Evolutionary conservation across 2,888 invertebrate species (phyloP), one percentile per base, ranked within the genome.

Genomic region (Bimastos eiseni): DNA sequence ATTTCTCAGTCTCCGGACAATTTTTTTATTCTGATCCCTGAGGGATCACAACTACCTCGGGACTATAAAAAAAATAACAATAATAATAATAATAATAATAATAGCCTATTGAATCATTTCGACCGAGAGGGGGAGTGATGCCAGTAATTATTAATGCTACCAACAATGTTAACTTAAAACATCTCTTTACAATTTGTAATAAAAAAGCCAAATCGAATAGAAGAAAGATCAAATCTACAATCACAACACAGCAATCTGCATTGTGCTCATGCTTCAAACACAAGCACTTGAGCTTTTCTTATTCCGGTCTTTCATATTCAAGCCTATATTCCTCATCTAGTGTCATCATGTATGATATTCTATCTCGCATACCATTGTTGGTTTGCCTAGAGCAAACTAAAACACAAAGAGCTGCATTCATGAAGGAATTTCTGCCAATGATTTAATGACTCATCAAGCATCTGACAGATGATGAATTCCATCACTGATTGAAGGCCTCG

Each of bases 301-400:
- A n/a, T 70, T 70, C 30, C n/a, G 70, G 70, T 70, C 70, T 70
- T 70, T 70, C 0, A n/a, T 70, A 70, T 70, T 70, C 70, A 70
- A 70, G 70, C 70, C 8, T 70, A 11, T 70, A 70, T n/a, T 70
- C 70, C n/a, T 70, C 55, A 55, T 55, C 3, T 30, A 55, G 8
- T 70, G 11, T n/a, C 1, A 17, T 17, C 70, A 4, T 21, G n/a
- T 70, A n/a, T n/a, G 70, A n/a, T n/a, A 5, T 30, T 70, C n/a
- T 70, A n/a, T n/a, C n/a, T n/a, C n/a, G 70, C 70, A 70, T 70
- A 70, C 70, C 70, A n/a, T n/a, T 70, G 70, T n/a, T 70, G 70
- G 70, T 70, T n/a, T 70, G 70, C 70, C 70, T n/a, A 70, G 70
- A 70, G 70, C 70, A 11, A n/a, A n/a, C 30, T 70, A 70, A 0